Evolutionary conservation across 92 coral and sea anemone species (phyloP), one percentile per base, ranked within the genome.

Genomic region (Phenganax subtilis): DNA sequence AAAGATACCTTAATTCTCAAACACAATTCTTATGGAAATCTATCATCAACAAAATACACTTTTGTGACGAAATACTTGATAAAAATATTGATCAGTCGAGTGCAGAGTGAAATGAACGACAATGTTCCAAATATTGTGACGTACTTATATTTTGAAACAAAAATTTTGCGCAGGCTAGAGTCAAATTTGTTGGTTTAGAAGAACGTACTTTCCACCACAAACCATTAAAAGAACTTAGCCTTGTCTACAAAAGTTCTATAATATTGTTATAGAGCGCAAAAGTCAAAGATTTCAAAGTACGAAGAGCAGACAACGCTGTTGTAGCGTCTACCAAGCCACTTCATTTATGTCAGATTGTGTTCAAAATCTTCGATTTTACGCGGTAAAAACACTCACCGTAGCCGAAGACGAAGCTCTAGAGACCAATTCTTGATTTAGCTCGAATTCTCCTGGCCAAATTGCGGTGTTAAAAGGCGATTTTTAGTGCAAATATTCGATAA

Each of bases 231-330:
- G 47, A 66, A 12, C 47, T 3, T 6, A 68, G 8, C 30, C 73
- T 30, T 68, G 30, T 68, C 53, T 30, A 30, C 52, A 68, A 30
- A 30, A 30, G 54, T 53, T 30, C 16, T 37, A 68, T 30, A 30
- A 10, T 53, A 68, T 53, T 37, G 0, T 30, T 29, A 68, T 10
- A 15, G 6, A n/a, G 20, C 53, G 53, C 31, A 1, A 12, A 64
- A 68, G 53, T 37, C 54, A 68, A 68, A 30, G 73, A 68, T 28
- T 68, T 68, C 54, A 53, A 16, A 37, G 53, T 51, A 68, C 17
- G 54, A 68, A 68, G 47, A 53, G 73, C 54, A 68, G 16, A 30
- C 73, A 52, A 68, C 10, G 73, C 53, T 68, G 30, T 29, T 68
- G 31, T 20, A 68, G 73, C 73, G 73, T 68, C 73, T 68, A 29